Percentiles rank a stretch among this genome's conserved stretches.
Conservation (phyloP, 2,113 vertebrate genomes). For the Anoplopoma fimbria region DNA sequence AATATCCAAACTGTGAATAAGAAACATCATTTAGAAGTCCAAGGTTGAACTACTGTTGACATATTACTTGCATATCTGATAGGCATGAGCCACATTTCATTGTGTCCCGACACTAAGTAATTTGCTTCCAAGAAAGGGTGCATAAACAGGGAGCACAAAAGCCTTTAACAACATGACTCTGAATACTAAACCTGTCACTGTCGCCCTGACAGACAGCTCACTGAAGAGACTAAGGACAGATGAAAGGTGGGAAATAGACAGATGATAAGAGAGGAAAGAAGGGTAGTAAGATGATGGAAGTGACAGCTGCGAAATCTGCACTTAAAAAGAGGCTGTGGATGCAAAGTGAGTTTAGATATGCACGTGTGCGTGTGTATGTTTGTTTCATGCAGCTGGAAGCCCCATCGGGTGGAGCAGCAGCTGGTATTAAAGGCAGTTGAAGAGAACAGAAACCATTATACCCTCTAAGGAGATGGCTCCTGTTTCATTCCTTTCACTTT, state of each 20-base stretch:
- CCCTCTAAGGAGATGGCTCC: not conserved
- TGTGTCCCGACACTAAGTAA: not conserved
- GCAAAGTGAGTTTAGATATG: not conserved
- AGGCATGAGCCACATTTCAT: not conserved
- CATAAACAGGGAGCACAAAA: conserved; percentile 4
- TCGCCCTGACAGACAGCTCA: conserved; percentile 25
- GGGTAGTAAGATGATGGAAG: conserved; percentile 23
- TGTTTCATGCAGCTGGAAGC: conserved; percentile 3
- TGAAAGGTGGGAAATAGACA: conserved; percentile 18
- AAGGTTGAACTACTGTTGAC: too few relatives aligned
- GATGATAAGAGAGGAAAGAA: conserved; percentile 30
- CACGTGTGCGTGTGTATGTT: not conserved
- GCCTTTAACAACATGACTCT: conserved; percentile 6
- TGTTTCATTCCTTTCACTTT: not conserved
- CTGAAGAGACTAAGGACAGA: conserved; percentile 9
- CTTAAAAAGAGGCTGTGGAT: conserved; percentile 22
- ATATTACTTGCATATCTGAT: not conserved
- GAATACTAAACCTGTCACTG: conserved; percentile 8
- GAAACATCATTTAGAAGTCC: not conserved
- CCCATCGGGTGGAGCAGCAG: conserved; percentile 22
- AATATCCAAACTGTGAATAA: not conserved
- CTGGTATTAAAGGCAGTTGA: not conserved
- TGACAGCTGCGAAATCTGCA: conserved; percentile 47
- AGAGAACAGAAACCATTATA: not conserved
- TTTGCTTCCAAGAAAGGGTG: not conserved